phyloP scores from a whole-genome alignment of 2,888 invertebrate species.

The Buathra laborator region DNA sequence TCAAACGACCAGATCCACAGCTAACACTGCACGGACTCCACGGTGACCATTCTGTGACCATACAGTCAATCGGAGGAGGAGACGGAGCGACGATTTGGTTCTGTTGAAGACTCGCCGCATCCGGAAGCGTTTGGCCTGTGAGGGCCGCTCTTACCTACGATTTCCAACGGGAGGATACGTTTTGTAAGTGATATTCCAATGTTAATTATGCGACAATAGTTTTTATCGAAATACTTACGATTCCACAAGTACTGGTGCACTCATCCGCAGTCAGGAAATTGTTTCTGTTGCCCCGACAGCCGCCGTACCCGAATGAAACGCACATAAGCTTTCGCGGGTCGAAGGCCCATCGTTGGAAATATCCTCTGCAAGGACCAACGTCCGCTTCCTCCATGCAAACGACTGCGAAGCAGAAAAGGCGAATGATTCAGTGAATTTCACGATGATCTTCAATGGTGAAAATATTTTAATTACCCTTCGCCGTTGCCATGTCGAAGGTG shows the following conservation, averaged over 20 bases:
- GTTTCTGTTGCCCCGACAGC: slow-evolving; percentile 96
- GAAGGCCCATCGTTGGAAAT: slow-evolving; percentile 95
- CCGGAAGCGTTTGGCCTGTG: slow-evolving; percentile 70
- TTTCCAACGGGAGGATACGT: slow-evolving; percentile 3
- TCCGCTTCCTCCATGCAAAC: slow-evolving; percentile 93
- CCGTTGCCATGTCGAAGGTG: slow-evolving; percentile 90
- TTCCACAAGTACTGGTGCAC: slow-evolving; percentile 90
- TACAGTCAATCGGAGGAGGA: slow-evolving; percentile 87
- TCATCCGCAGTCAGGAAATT: slow-evolving; percentile 94
- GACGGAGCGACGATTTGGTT: slow-evolving; percentile 51
- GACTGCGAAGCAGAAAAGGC: slow-evolving; percentile 86
- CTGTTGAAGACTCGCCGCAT: slow-evolving; percentile 60
- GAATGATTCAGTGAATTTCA: not conserved
- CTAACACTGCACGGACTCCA: slow-evolving; percentile 94
- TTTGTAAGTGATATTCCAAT: not conserved
- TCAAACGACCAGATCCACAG: slow-evolving; percentile 92
- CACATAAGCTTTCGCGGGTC: slow-evolving; percentile 91
- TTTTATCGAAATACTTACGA: slow-evolving; percentile 84
- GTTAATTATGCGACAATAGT: not conserved
- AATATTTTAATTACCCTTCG: slow-evolving; percentile 88
- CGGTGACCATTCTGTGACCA: slow-evolving; percentile 92
- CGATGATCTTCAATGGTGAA: not conserved
- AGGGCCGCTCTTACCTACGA: slow-evolving; percentile 75
- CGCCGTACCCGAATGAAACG: slow-evolving; percentile 95
- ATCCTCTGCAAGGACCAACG: slow-evolving; percentile 94